A percentile compares a stretch with the other conserved stretches of the same genome.
phyloP scores from a whole-genome alignment of 1,140 invertebrate genomes.

The Lepidostoma basale region DNA sequence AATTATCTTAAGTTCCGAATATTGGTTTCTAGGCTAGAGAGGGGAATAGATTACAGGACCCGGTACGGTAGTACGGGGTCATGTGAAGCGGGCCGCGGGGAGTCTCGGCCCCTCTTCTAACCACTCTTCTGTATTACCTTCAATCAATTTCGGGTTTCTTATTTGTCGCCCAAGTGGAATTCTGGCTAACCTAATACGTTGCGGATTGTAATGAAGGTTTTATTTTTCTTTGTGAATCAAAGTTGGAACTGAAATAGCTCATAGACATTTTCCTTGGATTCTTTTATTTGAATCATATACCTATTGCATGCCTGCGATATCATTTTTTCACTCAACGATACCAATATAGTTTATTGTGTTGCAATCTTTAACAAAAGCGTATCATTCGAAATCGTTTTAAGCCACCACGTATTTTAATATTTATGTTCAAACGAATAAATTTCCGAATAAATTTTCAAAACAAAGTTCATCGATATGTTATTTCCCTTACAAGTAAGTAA shows the following conservation, averaged over 20 bases:
- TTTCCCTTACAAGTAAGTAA: no score
- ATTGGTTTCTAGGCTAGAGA: no score
- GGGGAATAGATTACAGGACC: no score
- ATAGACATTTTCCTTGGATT: not conserved
- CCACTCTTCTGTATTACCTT: not conserved
- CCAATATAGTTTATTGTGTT: no score
- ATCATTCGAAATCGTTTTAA: no score
- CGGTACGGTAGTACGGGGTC: not conserved
- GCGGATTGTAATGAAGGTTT: not conserved
- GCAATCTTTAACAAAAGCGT: no score
- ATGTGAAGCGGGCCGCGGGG: not conserved
- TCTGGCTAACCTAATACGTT: not conserved
- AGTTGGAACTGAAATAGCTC: not conserved
- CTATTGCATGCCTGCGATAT: not conserved
- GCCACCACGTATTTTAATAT: no score
- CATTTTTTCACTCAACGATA: no score
- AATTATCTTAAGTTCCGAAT: no score
- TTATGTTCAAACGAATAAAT: no score
- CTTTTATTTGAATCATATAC: not conserved
- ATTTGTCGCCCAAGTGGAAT: not conserved
- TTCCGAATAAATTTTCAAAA: no score
- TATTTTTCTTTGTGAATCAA: not conserved
- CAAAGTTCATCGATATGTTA: no score
- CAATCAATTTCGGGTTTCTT: slow-evolving; percentile 15
- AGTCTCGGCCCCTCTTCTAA: not conserved